phyloP scores from a whole-genome alignment of 2,888 invertebrate species.

The Chesias legatella region DNA sequence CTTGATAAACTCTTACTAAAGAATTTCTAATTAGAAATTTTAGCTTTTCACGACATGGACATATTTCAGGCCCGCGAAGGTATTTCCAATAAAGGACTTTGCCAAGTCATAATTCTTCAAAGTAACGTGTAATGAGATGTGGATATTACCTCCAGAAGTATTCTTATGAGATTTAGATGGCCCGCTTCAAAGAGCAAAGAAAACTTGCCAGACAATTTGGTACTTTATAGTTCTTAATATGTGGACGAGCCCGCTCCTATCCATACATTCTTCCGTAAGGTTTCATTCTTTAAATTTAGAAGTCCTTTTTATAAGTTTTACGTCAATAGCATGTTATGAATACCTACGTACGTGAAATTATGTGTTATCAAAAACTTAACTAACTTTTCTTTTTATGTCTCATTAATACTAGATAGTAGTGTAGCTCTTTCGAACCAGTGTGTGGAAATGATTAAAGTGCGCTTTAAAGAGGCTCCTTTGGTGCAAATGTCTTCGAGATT shows the following conservation, averaged over 20 bases:
- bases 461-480: too few species aligned
- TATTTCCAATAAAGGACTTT: constrained; percentile 81
- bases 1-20: constrained; percentile 77
- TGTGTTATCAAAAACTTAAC: too few species aligned
- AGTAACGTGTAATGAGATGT: constrained; percentile 80
- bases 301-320: constrained; percentile 1
- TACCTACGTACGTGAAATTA: too few species aligned
- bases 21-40: constrained; percentile 80
- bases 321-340: background rate
- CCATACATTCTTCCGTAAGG: constrained; percentile 13
- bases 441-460: too few species aligned
- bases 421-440: too few species aligned
- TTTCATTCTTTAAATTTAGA: constrained; percentile 15
- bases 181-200: constrained; percentile 40
- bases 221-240: constrained; percentile 23
- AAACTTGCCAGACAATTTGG: constrained; percentile 28
- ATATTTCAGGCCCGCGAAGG: constrained; percentile 79
- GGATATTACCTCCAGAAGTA: constrained; percentile 63
- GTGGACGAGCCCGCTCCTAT: constrained; percentile 17
- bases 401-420: too few species aligned
- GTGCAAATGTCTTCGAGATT: too few species aligned
- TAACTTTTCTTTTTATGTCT: too few species aligned
- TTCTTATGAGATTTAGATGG: constrained; percentile 69
- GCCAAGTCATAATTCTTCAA: constrained; percentile 81
- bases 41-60: constrained; percentile 79